phyloP scores from a whole-genome alignment of 2,113 vertebrate species.

The Carollia perspicillata region DNA sequence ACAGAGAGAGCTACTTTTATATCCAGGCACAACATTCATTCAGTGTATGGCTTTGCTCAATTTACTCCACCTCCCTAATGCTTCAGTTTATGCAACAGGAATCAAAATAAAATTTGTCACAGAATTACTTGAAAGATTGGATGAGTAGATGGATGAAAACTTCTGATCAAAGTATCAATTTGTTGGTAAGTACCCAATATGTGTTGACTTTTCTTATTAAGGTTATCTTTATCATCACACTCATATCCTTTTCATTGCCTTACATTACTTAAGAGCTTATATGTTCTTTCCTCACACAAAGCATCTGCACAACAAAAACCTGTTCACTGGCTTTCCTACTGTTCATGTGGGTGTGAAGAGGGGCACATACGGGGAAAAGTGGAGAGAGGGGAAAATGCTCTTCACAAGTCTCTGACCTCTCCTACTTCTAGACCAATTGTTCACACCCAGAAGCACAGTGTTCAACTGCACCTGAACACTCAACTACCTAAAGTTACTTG shows the following conservation, averaged over 20 bases:
- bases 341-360: not conserved
- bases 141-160: not conserved
- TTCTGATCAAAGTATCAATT: not conserved
- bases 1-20: not conserved
- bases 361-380: not conserved
- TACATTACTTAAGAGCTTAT: not conserved
- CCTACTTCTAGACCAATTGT: not conserved
- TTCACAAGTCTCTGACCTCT: not conserved
- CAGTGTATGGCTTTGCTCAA: not conserved
- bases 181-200: not conserved
- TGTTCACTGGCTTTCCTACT: not conserved
- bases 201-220: not conserved
- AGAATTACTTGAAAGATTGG: not conserved
- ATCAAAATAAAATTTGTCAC: not conserved
- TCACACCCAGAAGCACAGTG: not conserved
- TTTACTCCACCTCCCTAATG: not conserved
- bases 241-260: not conserved
- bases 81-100: not conserved
- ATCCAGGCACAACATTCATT: fast-evolving
- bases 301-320: not conserved
- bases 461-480: not conserved
- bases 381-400: not conserved
- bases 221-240: not conserved
- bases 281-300: not conserved
- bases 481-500: not conserved